Evolutionary conservation across 1,140 invertebrate species (phyloP).

Genomic region (Metaphire vulgaris): DNA sequence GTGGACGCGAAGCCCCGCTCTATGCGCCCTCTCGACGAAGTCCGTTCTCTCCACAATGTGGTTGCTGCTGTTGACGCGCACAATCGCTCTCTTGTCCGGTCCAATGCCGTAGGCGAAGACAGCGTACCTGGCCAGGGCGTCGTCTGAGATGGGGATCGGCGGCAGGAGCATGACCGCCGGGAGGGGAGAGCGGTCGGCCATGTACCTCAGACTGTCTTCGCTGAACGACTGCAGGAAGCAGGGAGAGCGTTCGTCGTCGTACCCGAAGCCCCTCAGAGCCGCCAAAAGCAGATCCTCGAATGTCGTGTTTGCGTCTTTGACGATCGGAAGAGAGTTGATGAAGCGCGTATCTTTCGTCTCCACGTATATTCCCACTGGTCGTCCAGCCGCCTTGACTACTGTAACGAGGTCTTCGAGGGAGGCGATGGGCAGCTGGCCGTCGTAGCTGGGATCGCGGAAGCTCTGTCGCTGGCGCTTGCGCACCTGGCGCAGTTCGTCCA

Average conservation of each 20-base stretch:
- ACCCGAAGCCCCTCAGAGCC: slow-evolving; percentile 11
- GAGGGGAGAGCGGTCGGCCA: slow-evolving; percentile 4
- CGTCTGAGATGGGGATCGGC: background rate
- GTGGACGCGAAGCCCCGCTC: slow-evolving; percentile 18
- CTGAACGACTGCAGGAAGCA: slow-evolving; percentile 28
- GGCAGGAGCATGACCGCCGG: slow-evolving; percentile 10
- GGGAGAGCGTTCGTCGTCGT: background rate
- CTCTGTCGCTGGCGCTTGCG: background rate
- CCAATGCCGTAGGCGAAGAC: slow-evolving; percentile 19
- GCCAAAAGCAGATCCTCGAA: slow-evolving; percentile 23
- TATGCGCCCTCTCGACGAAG: slow-evolving; percentile 10
- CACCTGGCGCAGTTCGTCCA: slow-evolving; percentile 29
- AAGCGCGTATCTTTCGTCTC: slow-evolving; percentile 17
- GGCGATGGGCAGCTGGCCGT: background rate
- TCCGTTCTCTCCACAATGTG: background rate
- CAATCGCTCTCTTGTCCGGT: slow-evolving; percentile 11
- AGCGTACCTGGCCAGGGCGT: background rate
- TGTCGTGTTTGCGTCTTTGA: background rate
- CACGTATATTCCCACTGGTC: slow-evolving; percentile 6
- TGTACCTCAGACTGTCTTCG: slow-evolving; percentile 18
- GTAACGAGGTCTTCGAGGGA: slow-evolving; percentile 19
- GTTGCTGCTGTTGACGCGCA: background rate
- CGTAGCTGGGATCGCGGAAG: slow-evolving; percentile 11
- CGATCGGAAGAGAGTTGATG: slow-evolving; percentile 9
- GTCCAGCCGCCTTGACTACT: background rate